phyloP scores from a whole-genome alignment of 2,888 invertebrate genomes.

The Acanthosepion esculentum region DNA sequence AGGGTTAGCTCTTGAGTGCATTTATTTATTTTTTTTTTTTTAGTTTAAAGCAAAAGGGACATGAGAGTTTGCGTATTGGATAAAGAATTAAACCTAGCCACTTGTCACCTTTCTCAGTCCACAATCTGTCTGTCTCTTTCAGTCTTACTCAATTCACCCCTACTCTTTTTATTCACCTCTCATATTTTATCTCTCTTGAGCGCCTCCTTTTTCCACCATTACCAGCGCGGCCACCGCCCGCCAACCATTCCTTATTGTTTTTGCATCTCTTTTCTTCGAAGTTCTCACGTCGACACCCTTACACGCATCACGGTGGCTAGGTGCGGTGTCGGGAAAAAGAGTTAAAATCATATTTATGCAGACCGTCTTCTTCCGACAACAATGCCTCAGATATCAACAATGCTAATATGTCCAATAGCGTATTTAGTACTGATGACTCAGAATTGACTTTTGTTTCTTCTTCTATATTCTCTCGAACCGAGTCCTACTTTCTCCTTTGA shows the following conservation, averaged over 20 bases:
- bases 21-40: neutral
- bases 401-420: constrained; percentile 23
- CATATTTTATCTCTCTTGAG: neutral
- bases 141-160: neutral
- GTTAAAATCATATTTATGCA: constrained; percentile 22
- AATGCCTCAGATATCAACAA: neutral
- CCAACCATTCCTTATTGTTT: neutral
- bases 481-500: neutral
- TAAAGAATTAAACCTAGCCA: neutral
- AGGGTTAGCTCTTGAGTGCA: neutral
- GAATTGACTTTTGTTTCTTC: neutral
- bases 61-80: neutral
- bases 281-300: neutral
- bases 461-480: neutral
- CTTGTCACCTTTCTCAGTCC: neutral
- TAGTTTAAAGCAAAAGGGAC: too few relatives aligned
- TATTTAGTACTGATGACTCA: constrained; percentile 12
- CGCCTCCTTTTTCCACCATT: too few relatives aligned
- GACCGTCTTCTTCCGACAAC: neutral
- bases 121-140: neutral
- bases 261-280: neutral
- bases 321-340: neutral
- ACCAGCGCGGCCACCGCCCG: neutral
- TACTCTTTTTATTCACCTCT: neutral
- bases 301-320: neutral